Evolutionary conservation across 2,888 invertebrate species (phyloP).

Genomic region (Malthinus flaveolus): DNA sequence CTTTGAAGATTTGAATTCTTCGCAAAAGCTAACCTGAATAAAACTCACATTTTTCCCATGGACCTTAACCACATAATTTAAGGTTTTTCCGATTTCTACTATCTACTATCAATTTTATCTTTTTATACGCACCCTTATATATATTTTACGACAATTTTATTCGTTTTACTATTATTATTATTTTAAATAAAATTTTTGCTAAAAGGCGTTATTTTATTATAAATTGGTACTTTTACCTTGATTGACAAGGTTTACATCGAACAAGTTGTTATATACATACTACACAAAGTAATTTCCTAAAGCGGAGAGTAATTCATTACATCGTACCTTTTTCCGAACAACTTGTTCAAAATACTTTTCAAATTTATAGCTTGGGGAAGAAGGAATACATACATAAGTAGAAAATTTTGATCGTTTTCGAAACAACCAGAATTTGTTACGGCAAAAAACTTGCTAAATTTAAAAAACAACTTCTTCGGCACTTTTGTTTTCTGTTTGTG

Average conservation of each 20-base stretch:
- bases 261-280: slow-evolving; percentile 8
- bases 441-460: slow-evolving; percentile 10
- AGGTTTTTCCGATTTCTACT: slow-evolving; percentile 19
- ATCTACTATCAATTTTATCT: slow-evolving; percentile 14
- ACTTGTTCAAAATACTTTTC: slow-evolving; percentile 21
- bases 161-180: neutral
- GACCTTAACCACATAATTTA: slow-evolving; percentile 31
- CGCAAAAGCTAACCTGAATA: slow-evolving; percentile 31
- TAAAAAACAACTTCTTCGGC: slow-evolving; percentile 6
- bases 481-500: neutral
- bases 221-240: neutral
- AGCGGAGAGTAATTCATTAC: slow-evolving; percentile 22
- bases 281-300: slow-evolving; percentile 7
- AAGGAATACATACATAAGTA: slow-evolving; percentile 27
- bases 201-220: too few species aligned
- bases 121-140: neutral
- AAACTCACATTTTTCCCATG: slow-evolving; percentile 33
- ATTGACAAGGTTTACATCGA: slow-evolving; percentile 1
- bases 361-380: slow-evolving; percentile 24
- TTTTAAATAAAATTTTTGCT: neutral
- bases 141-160: slow-evolving; percentile 5
- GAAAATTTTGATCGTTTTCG: slow-evolving; percentile 10
- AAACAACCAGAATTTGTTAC: slow-evolving; percentile 26
- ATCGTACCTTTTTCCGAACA: slow-evolving; percentile 24
- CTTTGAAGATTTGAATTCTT: slow-evolving; percentile 23